Percentiles rank a stretch among this genome's conserved stretches.
phyloP scores from a whole-genome alignment of 2,113 vertebrate genomes.

The Phylloscopus trochilus region DNA sequence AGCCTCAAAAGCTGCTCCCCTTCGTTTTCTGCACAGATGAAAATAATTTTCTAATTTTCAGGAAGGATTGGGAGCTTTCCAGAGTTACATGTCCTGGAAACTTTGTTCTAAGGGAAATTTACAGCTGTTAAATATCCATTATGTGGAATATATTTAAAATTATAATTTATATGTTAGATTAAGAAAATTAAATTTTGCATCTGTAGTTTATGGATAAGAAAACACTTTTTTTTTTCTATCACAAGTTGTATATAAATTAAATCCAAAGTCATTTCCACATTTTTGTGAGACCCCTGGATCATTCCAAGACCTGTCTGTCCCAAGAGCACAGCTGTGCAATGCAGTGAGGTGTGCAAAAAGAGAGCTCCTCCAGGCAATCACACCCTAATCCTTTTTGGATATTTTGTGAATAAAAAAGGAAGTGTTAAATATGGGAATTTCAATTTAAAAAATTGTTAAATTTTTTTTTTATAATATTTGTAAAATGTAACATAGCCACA shows the following conservation, averaged over 20 bases:
- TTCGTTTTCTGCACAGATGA: not conserved
- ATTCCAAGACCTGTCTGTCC: not conserved
- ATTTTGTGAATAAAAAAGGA: not conserved
- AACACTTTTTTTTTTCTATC: not conserved
- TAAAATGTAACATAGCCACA: not conserved
- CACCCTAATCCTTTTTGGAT: not conserved
- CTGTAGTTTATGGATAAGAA: not conserved
- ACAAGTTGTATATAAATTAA: not conserved
- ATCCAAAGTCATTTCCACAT: not conserved
- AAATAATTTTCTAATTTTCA: not conserved
- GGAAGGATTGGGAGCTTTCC: not conserved
- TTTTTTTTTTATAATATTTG: not conserved
- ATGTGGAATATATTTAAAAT: not conserved
- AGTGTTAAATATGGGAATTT: not conserved
- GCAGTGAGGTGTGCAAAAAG: not conserved
- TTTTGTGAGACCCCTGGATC: not conserved
- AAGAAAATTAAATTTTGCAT: not conserved
- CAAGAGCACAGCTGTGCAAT: not conserved
- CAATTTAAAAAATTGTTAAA: not conserved
- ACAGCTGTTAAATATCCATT: not conserved
- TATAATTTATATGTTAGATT: not conserved
- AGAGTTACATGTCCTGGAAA: not conserved
- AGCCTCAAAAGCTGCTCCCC: not conserved
- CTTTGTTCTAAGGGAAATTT: not conserved
- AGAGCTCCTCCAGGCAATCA: not conserved